phyloP scores from a whole-genome alignment of 1,140 invertebrate genomes.

The Pachypeltis micranthus region DNA sequence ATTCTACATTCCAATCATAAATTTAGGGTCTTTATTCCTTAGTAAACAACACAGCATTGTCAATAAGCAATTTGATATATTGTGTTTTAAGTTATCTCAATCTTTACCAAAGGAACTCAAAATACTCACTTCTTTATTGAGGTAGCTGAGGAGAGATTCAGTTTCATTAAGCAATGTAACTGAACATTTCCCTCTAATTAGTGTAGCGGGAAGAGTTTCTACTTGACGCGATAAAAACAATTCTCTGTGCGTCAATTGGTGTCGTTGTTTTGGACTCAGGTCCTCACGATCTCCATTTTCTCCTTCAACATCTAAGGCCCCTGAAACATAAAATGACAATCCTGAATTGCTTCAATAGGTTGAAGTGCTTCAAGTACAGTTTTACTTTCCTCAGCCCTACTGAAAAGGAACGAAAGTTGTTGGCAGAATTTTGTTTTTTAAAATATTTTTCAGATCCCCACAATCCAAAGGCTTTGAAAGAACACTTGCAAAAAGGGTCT shows the following conservation, averaged over 20 bases:
- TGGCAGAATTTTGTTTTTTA: too few relatives aligned
- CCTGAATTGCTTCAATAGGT: background rate
- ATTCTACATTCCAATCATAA: too few relatives aligned
- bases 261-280: conserved; percentile 59
- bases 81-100: too few relatives aligned
- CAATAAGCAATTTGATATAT: too few relatives aligned
- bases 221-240: conserved; percentile 95
- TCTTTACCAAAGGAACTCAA: too few relatives aligned
- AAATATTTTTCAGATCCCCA: too few relatives aligned
- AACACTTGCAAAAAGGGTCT: too few relatives aligned
- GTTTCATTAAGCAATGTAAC: conserved; percentile 97
- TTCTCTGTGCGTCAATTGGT: conserved; percentile 94
- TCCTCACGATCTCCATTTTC: conserved; percentile 20
- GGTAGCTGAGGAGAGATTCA: conserved; percentile 87
- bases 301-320: conserved; percentile 27
- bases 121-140: conserved; percentile 86
- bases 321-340: conserved; percentile 20
- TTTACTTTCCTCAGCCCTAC: too few relatives aligned
- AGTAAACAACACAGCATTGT: too few relatives aligned
- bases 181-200: conserved; percentile 97
- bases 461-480: too few relatives aligned
- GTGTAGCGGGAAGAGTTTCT: conserved; percentile 93
- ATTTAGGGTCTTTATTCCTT: too few relatives aligned
- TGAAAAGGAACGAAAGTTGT: too few relatives aligned
- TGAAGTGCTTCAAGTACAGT: background rate